Evolutionary conservation across 2,113 vertebrate genomes (phyloP).

Genomic region (Fulica atra): DNA sequence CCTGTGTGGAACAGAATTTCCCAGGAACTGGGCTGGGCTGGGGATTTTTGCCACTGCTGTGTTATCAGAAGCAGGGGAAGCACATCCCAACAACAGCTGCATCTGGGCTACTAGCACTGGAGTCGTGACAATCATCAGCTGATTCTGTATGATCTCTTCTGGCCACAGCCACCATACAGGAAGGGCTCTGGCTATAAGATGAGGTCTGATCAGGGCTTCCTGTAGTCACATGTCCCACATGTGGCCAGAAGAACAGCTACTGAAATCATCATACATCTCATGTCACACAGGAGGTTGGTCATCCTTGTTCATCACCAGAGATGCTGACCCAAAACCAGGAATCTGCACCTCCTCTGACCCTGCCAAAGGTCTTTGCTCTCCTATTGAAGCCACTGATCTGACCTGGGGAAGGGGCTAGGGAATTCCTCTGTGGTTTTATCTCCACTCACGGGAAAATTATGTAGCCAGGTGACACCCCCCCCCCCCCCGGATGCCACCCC

Average conservation of each 20-base stretch:
- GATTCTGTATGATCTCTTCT: background rate
- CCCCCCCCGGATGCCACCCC: background rate
- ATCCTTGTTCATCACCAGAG: background rate
- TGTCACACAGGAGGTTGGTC: background rate
- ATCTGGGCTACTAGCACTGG: background rate
- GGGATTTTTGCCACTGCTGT: background rate
- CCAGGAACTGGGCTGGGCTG: background rate
- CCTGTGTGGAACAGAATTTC: background rate
- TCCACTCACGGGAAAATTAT: background rate
- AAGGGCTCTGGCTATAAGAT: background rate
- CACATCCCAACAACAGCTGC: rapidly evolving
- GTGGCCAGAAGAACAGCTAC: background rate
- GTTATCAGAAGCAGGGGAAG: background rate
- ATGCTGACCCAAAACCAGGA: background rate
- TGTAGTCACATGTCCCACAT: rapidly evolving
- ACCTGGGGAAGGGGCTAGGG: background rate
- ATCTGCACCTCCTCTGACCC: background rate
- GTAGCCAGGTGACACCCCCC: background rate
- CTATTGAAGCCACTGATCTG: background rate
- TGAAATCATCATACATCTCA: background rate
- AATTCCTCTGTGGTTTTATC: background rate
- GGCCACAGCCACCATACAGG: background rate
- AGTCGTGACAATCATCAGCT: background rate
- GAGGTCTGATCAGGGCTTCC: background rate
- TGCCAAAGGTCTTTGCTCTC: background rate